These are phyloP conservation scores for Enteromius mattozi DNA, from an alignment of 2,797 vertebrate genomes.

Conservation along the genomic window DNA sequence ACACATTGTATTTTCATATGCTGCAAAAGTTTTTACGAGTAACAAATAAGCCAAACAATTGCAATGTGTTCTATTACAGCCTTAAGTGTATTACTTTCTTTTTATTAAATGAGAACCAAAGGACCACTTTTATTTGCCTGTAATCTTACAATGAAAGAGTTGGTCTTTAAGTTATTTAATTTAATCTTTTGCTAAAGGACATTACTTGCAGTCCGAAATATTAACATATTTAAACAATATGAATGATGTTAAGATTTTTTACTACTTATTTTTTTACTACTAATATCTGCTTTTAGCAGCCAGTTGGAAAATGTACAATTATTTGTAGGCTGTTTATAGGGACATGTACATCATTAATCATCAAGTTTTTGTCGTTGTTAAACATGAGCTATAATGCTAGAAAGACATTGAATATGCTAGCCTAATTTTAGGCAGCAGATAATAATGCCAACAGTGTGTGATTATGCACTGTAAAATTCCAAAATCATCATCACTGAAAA, in stretches of 20 bases:
- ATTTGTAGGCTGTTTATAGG: background rate
- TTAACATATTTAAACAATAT: background rate
- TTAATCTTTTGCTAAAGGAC: background rate
- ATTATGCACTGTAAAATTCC: constrained; percentile 10
- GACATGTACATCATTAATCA: background rate
- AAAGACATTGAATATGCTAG: background rate
- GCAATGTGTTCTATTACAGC: background rate
- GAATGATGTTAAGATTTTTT: background rate
- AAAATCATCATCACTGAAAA: constrained; percentile 25
- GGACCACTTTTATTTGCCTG: background rate
- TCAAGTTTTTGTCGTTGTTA: background rate
- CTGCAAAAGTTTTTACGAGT: constrained; percentile 62
- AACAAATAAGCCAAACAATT: background rate
- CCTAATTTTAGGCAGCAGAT: constrained; percentile 5
- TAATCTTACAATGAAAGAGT: background rate
- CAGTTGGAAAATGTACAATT: background rate
- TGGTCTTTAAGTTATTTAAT: background rate
- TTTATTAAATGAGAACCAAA: background rate
- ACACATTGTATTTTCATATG: constrained; percentile 63
- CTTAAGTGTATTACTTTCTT: background rate
- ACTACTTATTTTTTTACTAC: too few species aligned
- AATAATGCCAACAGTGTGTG: background rate
- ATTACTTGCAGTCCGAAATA: background rate
- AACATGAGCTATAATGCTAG: background rate
- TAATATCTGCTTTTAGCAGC: constrained; percentile 52